Percentiles rank a stretch among this genome's conserved stretches.
phyloP scores from a whole-genome alignment of 1,140 invertebrate species.

The Anadara kagoshimensis region DNA sequence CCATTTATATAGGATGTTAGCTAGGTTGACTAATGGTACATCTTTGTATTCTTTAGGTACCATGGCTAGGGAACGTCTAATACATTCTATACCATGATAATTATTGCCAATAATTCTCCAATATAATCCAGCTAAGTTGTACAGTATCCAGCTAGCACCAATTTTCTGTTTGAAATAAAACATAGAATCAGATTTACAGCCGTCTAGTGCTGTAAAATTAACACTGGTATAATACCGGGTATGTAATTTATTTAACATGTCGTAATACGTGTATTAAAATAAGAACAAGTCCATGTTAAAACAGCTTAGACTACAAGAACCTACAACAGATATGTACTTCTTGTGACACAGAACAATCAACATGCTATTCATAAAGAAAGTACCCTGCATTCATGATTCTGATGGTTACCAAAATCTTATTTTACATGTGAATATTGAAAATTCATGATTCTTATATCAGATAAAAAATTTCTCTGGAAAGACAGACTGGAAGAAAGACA shows the following conservation, averaged over 20 bases:
- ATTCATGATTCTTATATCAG: too few relatives aligned
- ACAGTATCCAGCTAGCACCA: constrained; percentile 85
- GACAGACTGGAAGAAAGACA: too few relatives aligned
- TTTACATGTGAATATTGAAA: too few relatives aligned
- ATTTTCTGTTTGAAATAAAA: constrained; percentile 77
- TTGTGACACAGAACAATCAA: neutral
- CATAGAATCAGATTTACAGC: constrained; percentile 13
- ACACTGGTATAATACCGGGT: too few relatives aligned
- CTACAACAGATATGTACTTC: neutral
- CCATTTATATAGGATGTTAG: constrained; percentile 83
- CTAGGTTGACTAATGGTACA: constrained; percentile 86
- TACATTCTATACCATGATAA: constrained; percentile 87
- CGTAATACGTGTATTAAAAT: too few relatives aligned
- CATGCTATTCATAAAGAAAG: neutral
- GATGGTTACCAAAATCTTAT: too few relatives aligned
- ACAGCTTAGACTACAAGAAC: too few relatives aligned
- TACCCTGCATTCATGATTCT: neutral
- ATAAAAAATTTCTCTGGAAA: too few relatives aligned
- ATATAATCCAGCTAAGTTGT: constrained; percentile 88
- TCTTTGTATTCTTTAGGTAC: constrained; percentile 85
- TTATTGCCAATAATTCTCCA: constrained; percentile 88
- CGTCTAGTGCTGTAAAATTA: too few relatives aligned
- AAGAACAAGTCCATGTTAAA: too few relatives aligned
- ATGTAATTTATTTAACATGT: too few relatives aligned
- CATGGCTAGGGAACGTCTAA: constrained; percentile 84